Base-by-base conservation (phyloP, 2,113 vertebrate genomes). In the Genyomyrus donnyi region DNA sequence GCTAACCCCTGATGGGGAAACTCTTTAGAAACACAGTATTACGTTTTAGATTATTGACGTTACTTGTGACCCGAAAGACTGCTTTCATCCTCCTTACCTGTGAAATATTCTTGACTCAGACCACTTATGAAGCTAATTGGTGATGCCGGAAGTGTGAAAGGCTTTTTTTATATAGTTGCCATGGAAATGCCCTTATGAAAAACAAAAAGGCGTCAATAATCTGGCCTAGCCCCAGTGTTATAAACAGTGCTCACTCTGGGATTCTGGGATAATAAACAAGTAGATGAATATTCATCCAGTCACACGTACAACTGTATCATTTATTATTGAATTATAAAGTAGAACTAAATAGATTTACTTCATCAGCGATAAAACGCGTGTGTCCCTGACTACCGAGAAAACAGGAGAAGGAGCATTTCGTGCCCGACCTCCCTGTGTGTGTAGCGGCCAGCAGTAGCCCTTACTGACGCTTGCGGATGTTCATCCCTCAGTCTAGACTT, bases 101-200 rank as follows among this genome's bases (percentile, higher is more conserved):
- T 52, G 66, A 50, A 80, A 80, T 42, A 80, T 80, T 80, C 62
- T 77, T 49, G 31, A 46, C 88, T 89, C 39, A 48, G n/a, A 66
- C 39, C 58, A 70, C 56, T 56, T 58, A 70, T 70, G 42, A 74
- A 88, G 56, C 42, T 88, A 74, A 70, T 89, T 53, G 74, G 48
- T 52, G 48, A 80, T 42, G 24, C 88, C 27, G 88, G 70, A 50
- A 80, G 46, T 35, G 49, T 52, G 88, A 53, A 89, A 89, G 17
- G 88, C 88, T 89, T 89, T 52, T 58, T 19, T 48, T 85, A 85
- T 80, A 52, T 52, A 13, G 88, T 89, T 84, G 88, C 88, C 27
- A 89, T 89, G 88, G 88, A 89, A 56, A 89, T 52, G 49, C 48
- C 88, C 70, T 53, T 53, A 83, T 84, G 88, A 83, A 84, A 89